Evolutionary conservation across 2,797 vertebrate species (phyloP).

Genomic region (Typhlichthys eigenmanni): DNA sequence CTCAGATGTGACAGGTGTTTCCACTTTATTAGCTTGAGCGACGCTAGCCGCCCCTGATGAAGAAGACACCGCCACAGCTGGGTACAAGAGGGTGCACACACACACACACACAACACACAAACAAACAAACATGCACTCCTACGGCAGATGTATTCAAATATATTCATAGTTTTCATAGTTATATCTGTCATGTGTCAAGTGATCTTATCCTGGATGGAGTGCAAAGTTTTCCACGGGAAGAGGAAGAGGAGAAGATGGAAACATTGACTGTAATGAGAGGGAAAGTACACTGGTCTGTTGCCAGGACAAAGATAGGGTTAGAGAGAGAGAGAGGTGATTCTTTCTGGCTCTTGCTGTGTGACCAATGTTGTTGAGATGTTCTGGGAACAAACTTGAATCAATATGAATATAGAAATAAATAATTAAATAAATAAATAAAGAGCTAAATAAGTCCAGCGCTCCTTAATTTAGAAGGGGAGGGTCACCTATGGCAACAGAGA

Average conservation of each 20-base stretch:
- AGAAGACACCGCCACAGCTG: slow-evolving; percentile 66
- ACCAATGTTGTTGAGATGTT: too few relatives aligned
- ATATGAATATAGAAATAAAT: too few relatives aligned
- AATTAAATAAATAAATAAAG: too few relatives aligned
- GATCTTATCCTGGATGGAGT: slow-evolving; percentile 56
- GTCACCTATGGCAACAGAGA: too few relatives aligned
- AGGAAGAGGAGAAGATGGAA: slow-evolving; percentile 18
- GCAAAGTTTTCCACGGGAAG: slow-evolving; percentile 27
- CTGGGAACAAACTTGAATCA: too few relatives aligned
- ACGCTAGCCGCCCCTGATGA: slow-evolving; percentile 63
- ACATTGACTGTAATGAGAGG: not conserved
- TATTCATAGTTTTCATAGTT: slow-evolving; percentile 65
- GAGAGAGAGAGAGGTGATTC: too few relatives aligned
- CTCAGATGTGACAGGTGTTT: slow-evolving; percentile 71
- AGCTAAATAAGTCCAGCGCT: too few relatives aligned
- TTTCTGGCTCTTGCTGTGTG: too few relatives aligned
- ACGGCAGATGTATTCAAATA: slow-evolving; percentile 61
- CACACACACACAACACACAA: slow-evolving; percentile 5
- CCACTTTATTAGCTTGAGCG: slow-evolving; percentile 69
- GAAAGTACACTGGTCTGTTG: not conserved
- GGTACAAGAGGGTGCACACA: slow-evolving; percentile 48
- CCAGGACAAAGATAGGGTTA: slow-evolving; percentile 5
- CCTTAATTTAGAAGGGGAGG: too few relatives aligned
- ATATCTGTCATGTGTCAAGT: slow-evolving; percentile 65
- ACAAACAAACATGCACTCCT: slow-evolving; percentile 14